Conservation (phyloP, 2,797 vertebrate species). For the Lacerta agilis region DNA sequence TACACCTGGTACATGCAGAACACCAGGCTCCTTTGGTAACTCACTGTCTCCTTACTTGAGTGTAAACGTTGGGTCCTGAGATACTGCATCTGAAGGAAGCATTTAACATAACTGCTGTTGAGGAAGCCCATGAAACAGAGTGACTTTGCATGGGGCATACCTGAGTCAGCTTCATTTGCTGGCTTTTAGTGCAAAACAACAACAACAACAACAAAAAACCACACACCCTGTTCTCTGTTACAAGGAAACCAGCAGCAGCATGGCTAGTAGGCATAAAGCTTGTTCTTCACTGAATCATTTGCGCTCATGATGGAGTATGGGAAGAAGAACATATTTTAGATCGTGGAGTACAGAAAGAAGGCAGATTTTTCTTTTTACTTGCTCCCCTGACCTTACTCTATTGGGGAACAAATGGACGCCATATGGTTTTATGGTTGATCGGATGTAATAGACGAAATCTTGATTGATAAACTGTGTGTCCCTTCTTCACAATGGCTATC, state of each 20-base stretch:
- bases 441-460: constrained; percentile 13
- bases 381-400: neutral
- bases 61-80: neutral
- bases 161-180: neutral
- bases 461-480: neutral
- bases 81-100: neutral
- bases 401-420: neutral
- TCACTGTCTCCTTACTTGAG: neutral
- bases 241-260: neutral
- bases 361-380: neutral
- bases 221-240: neutral
- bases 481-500: neutral
- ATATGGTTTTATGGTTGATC: neutral
- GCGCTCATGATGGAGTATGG: neutral
- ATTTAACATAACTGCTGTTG: neutral
- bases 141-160: neutral
- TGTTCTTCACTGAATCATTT: rapidly evolving
- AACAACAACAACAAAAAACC: too few species aligned
- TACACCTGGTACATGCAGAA: neutral
- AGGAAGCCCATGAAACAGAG: neutral
- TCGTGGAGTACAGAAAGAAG: neutral
- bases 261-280: neutral
- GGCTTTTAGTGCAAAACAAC: neutral
- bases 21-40: neutral
- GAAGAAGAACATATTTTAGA: neutral